Conservation (phyloP, 2,888 invertebrate species). For the Athetis lepigone region DNA sequence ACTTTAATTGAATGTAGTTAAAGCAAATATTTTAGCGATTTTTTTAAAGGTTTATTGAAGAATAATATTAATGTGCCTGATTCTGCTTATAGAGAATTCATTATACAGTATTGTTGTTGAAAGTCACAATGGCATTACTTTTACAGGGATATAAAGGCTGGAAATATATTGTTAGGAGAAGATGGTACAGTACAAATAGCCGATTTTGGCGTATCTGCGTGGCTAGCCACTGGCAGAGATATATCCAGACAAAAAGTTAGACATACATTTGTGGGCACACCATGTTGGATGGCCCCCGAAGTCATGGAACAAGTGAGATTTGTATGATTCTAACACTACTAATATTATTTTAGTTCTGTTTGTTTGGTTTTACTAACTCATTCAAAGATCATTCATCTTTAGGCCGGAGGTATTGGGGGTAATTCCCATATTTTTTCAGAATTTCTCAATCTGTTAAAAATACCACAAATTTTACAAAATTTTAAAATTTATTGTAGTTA, state of each 20-base stretch:
- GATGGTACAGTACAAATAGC: constrained; percentile 99
- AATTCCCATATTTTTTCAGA: too few species aligned
- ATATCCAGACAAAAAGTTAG: constrained; percentile 98
- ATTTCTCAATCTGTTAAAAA: too few species aligned
- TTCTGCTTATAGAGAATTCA: background rate
- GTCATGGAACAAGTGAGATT: constrained; percentile 98
- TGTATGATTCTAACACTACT: constrained; percentile 50
- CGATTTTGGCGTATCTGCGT: constrained; percentile 99
- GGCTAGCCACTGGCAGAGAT: constrained; percentile 98
- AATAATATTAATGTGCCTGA: too few species aligned
- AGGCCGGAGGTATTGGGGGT: background rate
- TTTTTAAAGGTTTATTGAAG: too few species aligned
- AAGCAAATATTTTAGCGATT: constrained; percentile 1
- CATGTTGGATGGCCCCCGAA: constrained; percentile 99
- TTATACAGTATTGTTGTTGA: background rate
- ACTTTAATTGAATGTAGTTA: background rate
- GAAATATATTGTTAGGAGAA: constrained; percentile 98
- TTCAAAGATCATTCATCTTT: background rate
- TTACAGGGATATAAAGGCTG: constrained; percentile 98
- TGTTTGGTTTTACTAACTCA: constrained; percentile 35
- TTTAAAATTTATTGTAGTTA: too few species aligned
- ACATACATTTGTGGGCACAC: constrained; percentile 99
- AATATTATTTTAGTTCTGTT: constrained; percentile 22
- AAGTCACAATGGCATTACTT: constrained; percentile 26
- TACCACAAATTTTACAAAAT: too few species aligned